Evolutionary conservation across 2,797 vertebrate species (phyloP), one percentile per base, ranked within the genome.

Genomic region (Crenuchus spilurus): DNA sequence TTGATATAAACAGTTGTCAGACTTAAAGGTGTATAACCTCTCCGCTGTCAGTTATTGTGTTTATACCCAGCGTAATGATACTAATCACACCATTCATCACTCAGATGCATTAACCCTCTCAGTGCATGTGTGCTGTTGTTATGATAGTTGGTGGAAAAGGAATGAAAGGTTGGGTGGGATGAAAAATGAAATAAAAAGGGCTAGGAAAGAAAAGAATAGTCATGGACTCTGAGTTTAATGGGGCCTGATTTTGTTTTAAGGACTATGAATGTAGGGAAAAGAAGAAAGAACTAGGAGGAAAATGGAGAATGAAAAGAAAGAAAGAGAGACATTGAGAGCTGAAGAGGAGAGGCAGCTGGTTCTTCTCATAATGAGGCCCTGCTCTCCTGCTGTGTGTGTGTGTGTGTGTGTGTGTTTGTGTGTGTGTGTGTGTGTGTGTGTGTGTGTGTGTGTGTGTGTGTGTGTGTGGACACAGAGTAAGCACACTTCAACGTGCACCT

Each of bases 341-440:
- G 63, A 72, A 39, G 44, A 58, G 39, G 31, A 74, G 76, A 78
- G 81, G 79, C 86, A 85, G 87, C 84, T 87, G 85, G 58, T 83
- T 86, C 71, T 67, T 76, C 82, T 85, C 77, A 82, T 86, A 88
- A 88, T 84, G 79, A 88, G 82, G 66, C 16, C 71, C 71, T 60
- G 70, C 74, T 66, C 72, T 80, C 76, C 71, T 22, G 58, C 77
- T 76, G 75, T 24, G 60, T 22, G 48, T 42, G 67, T 49, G 70
- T 77, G 39, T 75, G 77, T 83, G 51, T 37, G 58, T 35, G 22
- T 54, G 42, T 24, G 57, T 71, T 18, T 10, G 55, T 41, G 51
- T 55, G 57, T 35, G 57, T 48, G 30, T 69, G 77, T 79, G 52
- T 33, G 52, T 84, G 66, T 57, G 82, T 80, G 52, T 49, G 46